phyloP scores from a whole-genome alignment of 1,140 invertebrate species.

The Drosophila ficusphila region DNA sequence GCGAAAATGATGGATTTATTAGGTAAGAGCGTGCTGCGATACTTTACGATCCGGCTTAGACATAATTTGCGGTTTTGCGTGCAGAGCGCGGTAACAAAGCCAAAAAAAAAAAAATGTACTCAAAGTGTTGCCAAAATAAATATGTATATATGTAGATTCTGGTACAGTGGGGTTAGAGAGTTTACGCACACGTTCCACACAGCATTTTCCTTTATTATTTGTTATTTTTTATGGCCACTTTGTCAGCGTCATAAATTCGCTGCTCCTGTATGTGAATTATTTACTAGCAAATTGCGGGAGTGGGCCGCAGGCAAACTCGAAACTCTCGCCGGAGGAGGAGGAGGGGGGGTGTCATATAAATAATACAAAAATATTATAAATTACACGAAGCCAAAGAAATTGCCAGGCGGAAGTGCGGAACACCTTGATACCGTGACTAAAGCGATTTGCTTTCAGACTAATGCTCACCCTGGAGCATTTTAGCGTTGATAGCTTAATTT shows the following conservation, averaged over 20 bases:
- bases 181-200: conserved; percentile 5
- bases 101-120: conserved; percentile 8
- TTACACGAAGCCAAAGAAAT: conserved; percentile 72
- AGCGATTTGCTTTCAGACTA: conserved; percentile 28
- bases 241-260: conserved; percentile 79
- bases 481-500: conserved; percentile 33
- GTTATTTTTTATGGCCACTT: conserved; percentile 80
- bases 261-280: conserved; percentile 75
- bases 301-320: conserved; percentile 27
- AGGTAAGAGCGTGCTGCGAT: conserved; percentile 55
- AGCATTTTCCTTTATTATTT: conserved; percentile 57
- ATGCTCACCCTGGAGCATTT: conserved; percentile 26
- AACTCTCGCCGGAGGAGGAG: too few species aligned
- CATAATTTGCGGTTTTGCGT: conserved; percentile 68
- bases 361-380: conserved; percentile 82
- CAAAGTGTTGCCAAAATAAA: conserved; percentile 63
- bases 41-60: conserved; percentile 52
- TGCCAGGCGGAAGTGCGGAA: conserved; percentile 44
- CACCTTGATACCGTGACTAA: conserved; percentile 50
- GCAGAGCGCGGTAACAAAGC: conserved; percentile 6
- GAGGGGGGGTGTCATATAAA: conserved; percentile 59
- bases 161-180: conserved; percentile 22
- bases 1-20: conserved; percentile 68
- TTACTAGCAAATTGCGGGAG: conserved; percentile 65
- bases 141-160: conserved; percentile 28